Conservation (phyloP, 2,888 invertebrate species). For the Crepidodera aurea region DNA sequence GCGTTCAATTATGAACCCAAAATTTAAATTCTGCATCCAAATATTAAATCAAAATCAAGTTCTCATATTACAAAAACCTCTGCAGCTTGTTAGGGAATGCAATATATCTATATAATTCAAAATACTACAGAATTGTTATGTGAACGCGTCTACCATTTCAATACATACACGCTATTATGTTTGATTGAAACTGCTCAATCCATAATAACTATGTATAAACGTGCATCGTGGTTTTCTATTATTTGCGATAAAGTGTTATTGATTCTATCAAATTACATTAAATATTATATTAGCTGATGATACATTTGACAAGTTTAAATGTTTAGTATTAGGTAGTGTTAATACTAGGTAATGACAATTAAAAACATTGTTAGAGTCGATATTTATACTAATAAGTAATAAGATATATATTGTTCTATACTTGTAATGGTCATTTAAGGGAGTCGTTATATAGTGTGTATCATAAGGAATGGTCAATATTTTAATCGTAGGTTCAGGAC, state of each 20-base stretch:
- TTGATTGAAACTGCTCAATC: neutral
- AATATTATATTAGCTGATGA: neutral
- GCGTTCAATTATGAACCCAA: no score
- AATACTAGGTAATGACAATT: neutral
- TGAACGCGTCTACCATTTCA: neutral
- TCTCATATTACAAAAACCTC: no score
- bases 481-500: no score
- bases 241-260: neutral
- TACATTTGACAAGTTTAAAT: slow-evolving; percentile 1
- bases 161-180: neutral
- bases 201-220: neutral
- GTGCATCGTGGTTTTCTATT: slow-evolving; percentile 1
- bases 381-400: no score
- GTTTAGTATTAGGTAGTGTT: neutral
- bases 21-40: no score
- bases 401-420: no score
- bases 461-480: no score
- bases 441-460: no score
- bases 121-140: neutral
- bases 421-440: no score
- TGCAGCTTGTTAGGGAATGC: no score
- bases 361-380: neutral
- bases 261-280: neutral
- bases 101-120: no score
- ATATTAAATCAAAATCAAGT: no score